Conservation (phyloP, 2,888 invertebrate species). For the Taenaris catops region DNA sequence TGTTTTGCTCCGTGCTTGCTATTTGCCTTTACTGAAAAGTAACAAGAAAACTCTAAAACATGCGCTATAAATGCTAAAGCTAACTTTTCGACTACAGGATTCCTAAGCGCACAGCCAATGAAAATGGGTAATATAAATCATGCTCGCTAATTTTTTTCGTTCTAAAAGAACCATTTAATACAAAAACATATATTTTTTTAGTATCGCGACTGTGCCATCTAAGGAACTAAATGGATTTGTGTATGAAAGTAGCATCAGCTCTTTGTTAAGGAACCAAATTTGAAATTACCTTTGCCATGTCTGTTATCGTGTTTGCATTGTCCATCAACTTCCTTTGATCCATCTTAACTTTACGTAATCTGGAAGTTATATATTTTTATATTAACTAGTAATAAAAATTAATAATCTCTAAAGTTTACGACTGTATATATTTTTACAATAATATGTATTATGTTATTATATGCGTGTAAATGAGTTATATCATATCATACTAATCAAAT, state of each 20-base stretch:
- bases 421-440: too few relatives aligned
- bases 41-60: conserved; percentile 5
- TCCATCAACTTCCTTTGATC: conserved; percentile 99
- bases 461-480: too few relatives aligned
- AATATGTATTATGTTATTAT: too few relatives aligned
- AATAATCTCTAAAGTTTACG: too few relatives aligned
- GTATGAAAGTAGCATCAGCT: conserved; percentile 62
- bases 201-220: conserved; percentile 49
- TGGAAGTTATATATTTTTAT: too few relatives aligned
- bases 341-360: conserved; percentile 99
- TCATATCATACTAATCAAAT: too few relatives aligned
- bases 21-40: conserved; percentile 1
- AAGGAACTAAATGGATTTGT: conserved; percentile 54
- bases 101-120: conserved; percentile 31
- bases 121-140: conserved; percentile 19
- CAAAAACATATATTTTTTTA: too few relatives aligned
- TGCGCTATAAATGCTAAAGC: conserved; percentile 15
- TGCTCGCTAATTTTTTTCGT: conserved; percentile 15
- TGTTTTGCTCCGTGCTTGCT: too few relatives aligned
- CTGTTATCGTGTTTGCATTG: conserved; percentile 99
- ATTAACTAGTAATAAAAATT: too few relatives aligned
- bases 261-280: conserved; percentile 24
- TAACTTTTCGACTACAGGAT: conserved; percentile 1
- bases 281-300: conserved; percentile 97
- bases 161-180: too few relatives aligned